phyloP scores from a whole-genome alignment of 1,140 invertebrate species.

The Macrostomum lignano region DNA sequence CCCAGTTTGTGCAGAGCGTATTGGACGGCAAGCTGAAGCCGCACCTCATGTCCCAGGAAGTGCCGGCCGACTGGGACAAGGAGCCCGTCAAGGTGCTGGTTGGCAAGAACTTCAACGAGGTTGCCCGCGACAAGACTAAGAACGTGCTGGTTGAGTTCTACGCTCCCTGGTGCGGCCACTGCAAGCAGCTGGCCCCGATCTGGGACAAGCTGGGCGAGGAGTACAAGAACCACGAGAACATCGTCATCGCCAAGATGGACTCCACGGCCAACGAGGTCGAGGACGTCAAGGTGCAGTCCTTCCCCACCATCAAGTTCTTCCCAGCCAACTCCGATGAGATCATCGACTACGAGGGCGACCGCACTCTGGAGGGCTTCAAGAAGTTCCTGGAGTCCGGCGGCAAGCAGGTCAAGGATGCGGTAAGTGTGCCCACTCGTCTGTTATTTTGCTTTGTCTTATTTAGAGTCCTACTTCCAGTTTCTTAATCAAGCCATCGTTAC shows the following conservation, averaged over 20 bases:
- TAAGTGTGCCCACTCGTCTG: no score
- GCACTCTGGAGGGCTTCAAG: conserved; percentile 37
- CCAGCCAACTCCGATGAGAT: conserved; percentile 19
- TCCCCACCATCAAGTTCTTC: conserved; percentile 87
- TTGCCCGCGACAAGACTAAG: conserved; percentile 61
- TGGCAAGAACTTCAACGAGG: conserved; percentile 77
- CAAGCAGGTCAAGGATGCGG: no score
- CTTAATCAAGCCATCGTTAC: no score
- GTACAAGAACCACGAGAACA: conserved; percentile 47
- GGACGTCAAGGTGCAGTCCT: conserved; percentile 54
- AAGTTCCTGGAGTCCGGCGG: conserved; percentile 4
- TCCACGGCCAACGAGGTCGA: conserved; percentile 81
- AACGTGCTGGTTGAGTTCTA: conserved; percentile 91
- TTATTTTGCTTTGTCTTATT: no score
- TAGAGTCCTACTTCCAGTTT: no score
- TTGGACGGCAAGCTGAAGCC: conserved; percentile 54
- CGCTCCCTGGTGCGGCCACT: conserved; percentile 94
- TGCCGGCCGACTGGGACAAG: conserved; percentile 54
- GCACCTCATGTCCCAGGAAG: conserved; percentile 61
- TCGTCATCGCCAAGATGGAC: conserved; percentile 85
- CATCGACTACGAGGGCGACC: conserved; percentile 41
- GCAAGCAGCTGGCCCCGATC: conserved; percentile 62
- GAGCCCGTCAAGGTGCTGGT: conserved; percentile 63
- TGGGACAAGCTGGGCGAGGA: conserved; percentile 76
- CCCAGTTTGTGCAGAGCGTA: conserved; percentile 51